Evolutionary conservation across 2,888 invertebrate species (phyloP).

Genomic region (Allygus modestus): DNA sequence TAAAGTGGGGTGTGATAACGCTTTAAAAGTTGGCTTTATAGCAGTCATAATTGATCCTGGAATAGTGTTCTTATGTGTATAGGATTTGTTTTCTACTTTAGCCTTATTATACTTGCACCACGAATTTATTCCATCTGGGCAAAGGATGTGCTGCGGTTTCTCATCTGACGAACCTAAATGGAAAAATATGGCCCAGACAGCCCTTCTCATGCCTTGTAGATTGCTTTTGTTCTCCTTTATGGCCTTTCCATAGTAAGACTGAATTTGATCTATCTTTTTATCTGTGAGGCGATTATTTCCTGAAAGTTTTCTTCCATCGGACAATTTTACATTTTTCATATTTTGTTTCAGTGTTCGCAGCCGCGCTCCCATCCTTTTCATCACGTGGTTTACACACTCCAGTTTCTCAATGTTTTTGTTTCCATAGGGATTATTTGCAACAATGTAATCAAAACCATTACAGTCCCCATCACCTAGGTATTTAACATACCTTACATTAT

Average conservation of each 20-base stretch:
- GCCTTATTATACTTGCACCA: slow-evolving; percentile 68
- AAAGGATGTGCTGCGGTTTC: not conserved
- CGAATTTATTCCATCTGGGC: not conserved
- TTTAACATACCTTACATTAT: slow-evolving; percentile 16
- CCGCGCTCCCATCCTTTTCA: slow-evolving; percentile 64
- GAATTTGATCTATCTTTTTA: slow-evolving; percentile 68
- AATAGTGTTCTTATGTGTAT: not conserved
- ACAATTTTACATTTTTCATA: slow-evolving; percentile 1
- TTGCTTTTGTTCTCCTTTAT: not conserved
- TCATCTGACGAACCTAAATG: not conserved
- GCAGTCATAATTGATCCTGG: not conserved
- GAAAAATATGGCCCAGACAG: not conserved
- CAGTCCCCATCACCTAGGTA: slow-evolving; percentile 53
- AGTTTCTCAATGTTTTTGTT: slow-evolving; percentile 42
- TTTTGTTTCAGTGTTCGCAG: slow-evolving; percentile 51
- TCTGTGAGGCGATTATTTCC: slow-evolving; percentile 69
- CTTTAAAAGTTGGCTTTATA: not conserved
- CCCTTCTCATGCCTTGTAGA: not conserved
- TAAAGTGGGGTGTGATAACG: not conserved
- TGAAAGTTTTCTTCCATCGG: slow-evolving; percentile 64
- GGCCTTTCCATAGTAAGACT: slow-evolving; percentile 68
- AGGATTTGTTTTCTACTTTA: slow-evolving; percentile 17
- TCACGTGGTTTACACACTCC: slow-evolving; percentile 32
- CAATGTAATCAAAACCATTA: not conserved
- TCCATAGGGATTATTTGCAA: slow-evolving; percentile 59